Base-by-base conservation (phyloP, 1,140 invertebrate genomes). In the Bradynema listronoti region DNA sequence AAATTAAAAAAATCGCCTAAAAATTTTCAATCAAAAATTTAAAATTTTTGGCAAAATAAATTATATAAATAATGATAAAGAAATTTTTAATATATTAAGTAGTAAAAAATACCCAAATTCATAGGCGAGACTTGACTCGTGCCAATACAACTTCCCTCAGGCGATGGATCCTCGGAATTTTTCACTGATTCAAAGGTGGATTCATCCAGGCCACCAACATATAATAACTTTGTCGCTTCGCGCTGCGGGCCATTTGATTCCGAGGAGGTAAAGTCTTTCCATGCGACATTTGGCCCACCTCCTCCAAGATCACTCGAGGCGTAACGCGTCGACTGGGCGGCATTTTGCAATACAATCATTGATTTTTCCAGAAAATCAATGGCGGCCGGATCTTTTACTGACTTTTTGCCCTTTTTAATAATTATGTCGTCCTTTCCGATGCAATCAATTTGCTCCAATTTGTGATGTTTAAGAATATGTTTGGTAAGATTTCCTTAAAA, bases 351-450 rank as follows among this genome's bases (percentile, higher is more conserved):
- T 27, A 72, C 69, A 59, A 73, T 74, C 71, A 75, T 78, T n/a
- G 75, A 77, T 27, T 66, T 73, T 52, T 75, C 72, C 9, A 77
- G 47, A 43, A 77, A 75, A 46, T 77, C 75, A 16, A 72, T 63
- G n/a, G 72, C 71, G 16, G 64, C 64, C n/a, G 67, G 67, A 57
- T 73, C 68, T 39, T 68, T 72, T 0, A 77, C 68, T 14, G 74
- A 72, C 51, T 75, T 77, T 56, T 77, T 77, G 7, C 72, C 69
- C 51, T 77, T 77, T 47, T 69, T 69, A 27, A 77, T 78, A 25
- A 77, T 77, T 33, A 78, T 78, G 34, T 77, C 74, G 43, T 77
- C 74, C 27, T 69, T 77, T 32, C 74, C 76, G 42, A 77, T 77
- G 58, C 66, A 68, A 49, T 73, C 74, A 24, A 47, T 65, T 42